Evolutionary conservation across 23 tunicate genomes (phyloP).

Genomic region (Styela plicata): DNA sequence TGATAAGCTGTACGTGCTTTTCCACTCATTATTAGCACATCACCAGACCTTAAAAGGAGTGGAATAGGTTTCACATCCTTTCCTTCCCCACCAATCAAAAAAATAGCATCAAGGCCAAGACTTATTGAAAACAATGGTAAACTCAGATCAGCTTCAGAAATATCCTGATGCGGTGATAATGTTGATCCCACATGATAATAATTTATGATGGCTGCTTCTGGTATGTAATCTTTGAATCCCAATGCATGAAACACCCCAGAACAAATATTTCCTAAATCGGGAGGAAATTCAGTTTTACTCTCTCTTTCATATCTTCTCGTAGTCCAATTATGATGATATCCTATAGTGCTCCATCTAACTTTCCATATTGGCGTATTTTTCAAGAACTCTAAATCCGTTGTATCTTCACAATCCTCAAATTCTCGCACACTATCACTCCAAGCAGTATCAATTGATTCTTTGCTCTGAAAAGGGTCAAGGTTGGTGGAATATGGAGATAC

Average conservation of each 20-base stretch:
- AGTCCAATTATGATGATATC: constrained; percentile 95
- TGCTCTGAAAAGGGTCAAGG: background rate
- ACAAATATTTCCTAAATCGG: constrained; percentile 35
- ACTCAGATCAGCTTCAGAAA: constrained; percentile 60
- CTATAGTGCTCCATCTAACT: constrained; percentile 95
- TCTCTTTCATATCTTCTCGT: constrained; percentile 58
- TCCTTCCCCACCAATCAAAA: constrained; percentile 68
- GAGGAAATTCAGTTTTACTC: constrained; percentile 36
- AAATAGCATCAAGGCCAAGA: constrained; percentile 78
- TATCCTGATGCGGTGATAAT: constrained; percentile 76
- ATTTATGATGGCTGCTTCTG: constrained; percentile 91
- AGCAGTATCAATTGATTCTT: constrained; percentile 20
- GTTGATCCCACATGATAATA: constrained; percentile 82
- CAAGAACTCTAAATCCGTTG: constrained; percentile 1
- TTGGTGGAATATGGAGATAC: constrained; percentile 49
- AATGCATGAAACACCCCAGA: constrained; percentile 38
- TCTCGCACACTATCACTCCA: constrained; percentile 37
- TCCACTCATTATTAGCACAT: constrained; percentile 89
- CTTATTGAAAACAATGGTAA: constrained; percentile 79
- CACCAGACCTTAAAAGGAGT: constrained; percentile 73
- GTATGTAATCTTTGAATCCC: constrained; percentile 49
- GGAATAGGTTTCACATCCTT: constrained; percentile 56
- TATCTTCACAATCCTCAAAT: background rate
- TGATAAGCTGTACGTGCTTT: constrained; percentile 82
- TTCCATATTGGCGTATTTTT: constrained; percentile 73